Conservation (phyloP, 2,888 invertebrate species). For the Slavum lentiscoides region DNA sequence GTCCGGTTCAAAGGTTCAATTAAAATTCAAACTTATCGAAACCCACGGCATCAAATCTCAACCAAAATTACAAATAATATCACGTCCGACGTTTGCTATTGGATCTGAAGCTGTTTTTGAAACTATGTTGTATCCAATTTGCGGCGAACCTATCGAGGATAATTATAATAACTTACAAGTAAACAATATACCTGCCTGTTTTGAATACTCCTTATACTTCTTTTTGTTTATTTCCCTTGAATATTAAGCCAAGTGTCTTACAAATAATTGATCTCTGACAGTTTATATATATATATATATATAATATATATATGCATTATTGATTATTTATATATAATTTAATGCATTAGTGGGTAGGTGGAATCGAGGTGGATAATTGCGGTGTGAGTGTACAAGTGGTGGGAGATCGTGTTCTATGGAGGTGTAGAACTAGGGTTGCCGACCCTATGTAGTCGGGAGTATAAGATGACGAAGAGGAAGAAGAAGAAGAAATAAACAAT, state of each 20-base stretch:
- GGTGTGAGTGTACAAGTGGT: no score
- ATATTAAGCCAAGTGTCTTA: not conserved
- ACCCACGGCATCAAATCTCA: slow-evolving; percentile 17
- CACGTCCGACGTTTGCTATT: slow-evolving; percentile 7
- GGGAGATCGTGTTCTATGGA: no score
- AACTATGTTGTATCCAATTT: slow-evolving; percentile 31
- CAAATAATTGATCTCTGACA: no score
- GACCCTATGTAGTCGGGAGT: no score
- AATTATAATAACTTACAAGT: slow-evolving; percentile 33
- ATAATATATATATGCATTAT: no score
- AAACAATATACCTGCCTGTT: not conserved
- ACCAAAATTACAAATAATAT: slow-evolving; percentile 34
- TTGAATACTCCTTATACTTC: not conserved
- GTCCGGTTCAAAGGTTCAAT: slow-evolving; percentile 22
- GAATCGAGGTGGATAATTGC: no score
- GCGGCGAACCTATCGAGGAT: slow-evolving; percentile 16
- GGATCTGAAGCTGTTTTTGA: slow-evolving; percentile 47
- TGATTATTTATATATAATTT: no score
- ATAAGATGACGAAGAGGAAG: no score
- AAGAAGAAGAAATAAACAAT: no score
- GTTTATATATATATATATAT: no score
- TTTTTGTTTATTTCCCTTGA: not conserved
- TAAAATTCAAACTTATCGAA: slow-evolving; percentile 39
- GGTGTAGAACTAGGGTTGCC: no score
- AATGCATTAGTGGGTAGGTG: no score